phyloP scores from a whole-genome alignment of 2,797 vertebrate genomes.

The Anomalospiza imberbis region DNA sequence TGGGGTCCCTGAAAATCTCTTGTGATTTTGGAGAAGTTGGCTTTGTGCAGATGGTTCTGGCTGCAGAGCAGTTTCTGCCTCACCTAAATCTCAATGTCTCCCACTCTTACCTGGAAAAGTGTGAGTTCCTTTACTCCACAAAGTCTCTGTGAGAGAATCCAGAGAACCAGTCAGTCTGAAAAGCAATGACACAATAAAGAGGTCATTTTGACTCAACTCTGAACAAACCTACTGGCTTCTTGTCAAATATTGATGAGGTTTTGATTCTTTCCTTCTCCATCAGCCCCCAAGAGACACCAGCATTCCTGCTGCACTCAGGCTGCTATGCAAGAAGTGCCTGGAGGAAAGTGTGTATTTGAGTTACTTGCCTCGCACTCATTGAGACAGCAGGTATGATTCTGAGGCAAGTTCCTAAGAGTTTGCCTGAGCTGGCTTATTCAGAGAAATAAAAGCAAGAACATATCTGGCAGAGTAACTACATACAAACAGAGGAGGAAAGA shows the following conservation, averaged over 20 bases:
- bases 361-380: neutral
- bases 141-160: constrained; percentile 90
- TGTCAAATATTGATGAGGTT: neutral
- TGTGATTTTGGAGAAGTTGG: neutral
- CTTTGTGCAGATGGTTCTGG: neutral
- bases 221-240: neutral
- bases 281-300: neutral
- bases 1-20: neutral
- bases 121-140: constrained; percentile 80
- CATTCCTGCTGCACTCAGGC: neutral
- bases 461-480: neutral
- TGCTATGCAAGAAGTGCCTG: neutral
- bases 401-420: neutral
- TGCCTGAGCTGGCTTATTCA: neutral
- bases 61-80: neutral
- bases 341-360: neutral
- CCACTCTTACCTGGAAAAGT: constrained; percentile 82
- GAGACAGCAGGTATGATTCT: neutral
- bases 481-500: neutral
- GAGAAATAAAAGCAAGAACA: neutral
- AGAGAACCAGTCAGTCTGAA: constrained; percentile 83
- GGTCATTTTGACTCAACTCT: neutral
- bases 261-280: neutral
- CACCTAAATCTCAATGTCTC: neutral
- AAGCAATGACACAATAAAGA: neutral